These are phyloP conservation scores for Octopus sinensis DNA, from an alignment of 1,140 invertebrate genomes.

Conservation along the genomic window DNA sequence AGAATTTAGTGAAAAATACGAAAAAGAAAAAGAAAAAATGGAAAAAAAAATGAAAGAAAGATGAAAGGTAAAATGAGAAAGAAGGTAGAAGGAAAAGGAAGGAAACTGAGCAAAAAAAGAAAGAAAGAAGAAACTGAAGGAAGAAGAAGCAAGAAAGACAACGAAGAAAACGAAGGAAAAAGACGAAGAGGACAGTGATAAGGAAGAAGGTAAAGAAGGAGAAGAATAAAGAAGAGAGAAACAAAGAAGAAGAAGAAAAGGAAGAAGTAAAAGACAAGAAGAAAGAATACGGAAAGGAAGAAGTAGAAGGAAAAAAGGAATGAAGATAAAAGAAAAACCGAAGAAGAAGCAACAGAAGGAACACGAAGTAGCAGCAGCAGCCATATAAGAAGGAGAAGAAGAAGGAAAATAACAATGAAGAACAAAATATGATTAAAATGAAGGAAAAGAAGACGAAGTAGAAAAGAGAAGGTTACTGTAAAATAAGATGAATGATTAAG, in stretches of 20 bases:
- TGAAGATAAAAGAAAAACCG: conserved; percentile 11
- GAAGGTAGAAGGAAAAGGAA: neutral
- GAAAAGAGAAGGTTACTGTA: neutral
- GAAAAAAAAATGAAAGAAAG: neutral
- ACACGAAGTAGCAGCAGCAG: neutral
- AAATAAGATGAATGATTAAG: neutral
- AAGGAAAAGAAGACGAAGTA: neutral
- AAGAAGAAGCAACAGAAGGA: conserved; percentile 7
- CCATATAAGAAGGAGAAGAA: neutral
- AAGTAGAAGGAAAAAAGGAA: neutral
- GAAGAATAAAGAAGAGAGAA: neutral
- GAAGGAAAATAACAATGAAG: neutral
- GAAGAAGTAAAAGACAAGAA: neutral
- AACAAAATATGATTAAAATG: neutral
- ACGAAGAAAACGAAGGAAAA: conserved; percentile 12
- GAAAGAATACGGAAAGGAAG: neutral
- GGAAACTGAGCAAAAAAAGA: conserved; percentile 3
- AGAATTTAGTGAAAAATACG: neutral
- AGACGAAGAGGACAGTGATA: neutral
- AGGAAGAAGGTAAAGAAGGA: neutral
- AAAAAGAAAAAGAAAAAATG: neutral
- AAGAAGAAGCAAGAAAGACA: neutral
- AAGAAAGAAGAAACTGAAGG: conserved; percentile 15
- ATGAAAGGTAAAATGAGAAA: neutral
- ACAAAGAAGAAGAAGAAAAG: neutral